phyloP scores from a whole-genome alignment of 2,797 vertebrate genomes.

The Chiloscyllium punctatum region DNA sequence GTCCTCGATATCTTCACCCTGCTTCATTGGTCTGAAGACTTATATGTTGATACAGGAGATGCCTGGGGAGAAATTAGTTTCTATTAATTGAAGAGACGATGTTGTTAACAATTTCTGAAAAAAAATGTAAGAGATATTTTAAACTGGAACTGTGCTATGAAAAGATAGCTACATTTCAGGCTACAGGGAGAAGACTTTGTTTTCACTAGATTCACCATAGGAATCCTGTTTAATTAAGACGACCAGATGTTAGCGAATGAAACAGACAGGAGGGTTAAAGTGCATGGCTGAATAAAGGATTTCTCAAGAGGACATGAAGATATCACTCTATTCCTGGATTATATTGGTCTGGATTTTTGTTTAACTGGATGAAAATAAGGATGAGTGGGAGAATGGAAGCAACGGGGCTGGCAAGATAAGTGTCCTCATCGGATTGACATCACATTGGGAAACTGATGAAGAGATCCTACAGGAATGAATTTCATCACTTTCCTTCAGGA shows the following conservation, averaged over 20 bases:
- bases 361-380: background rate
- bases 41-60: background rate
- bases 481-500: background rate
- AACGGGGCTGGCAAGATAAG: background rate
- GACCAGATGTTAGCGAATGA: background rate
- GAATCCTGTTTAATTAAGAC: constrained; percentile 33
- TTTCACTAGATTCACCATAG: background rate
- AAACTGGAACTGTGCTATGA: background rate
- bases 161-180: background rate
- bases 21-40: background rate
- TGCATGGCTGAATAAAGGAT: background rate
- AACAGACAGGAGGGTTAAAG: background rate
- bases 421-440: background rate
- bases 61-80: background rate
- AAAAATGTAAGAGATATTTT: background rate
- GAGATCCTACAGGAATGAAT: background rate
- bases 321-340: background rate
- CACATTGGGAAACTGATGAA: background rate
- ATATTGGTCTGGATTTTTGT: background rate
- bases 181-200: background rate
- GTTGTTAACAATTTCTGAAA: background rate
- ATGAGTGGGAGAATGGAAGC: background rate
- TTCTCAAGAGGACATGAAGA: background rate
- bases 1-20: background rate
- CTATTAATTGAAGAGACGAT: background rate